Conservation (phyloP, 2,797 vertebrate species). For the Acrossocheilus fasciatus region DNA sequence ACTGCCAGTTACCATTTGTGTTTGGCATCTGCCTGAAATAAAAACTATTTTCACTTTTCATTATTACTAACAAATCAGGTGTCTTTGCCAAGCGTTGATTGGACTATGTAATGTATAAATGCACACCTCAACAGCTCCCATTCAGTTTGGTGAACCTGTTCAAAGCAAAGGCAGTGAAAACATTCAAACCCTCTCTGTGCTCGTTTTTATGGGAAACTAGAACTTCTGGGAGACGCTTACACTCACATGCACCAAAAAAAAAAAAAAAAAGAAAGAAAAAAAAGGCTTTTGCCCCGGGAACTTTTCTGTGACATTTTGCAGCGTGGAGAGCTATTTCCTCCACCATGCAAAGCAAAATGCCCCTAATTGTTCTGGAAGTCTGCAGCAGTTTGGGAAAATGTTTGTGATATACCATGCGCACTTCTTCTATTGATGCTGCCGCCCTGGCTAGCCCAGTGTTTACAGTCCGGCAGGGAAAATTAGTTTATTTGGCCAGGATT, state of each 20-base stretch:
- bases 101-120: not conserved
- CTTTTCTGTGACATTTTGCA: slow-evolving; percentile 87
- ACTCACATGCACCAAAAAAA: slow-evolving; percentile 72
- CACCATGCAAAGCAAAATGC: slow-evolving; percentile 82
- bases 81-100: not conserved
- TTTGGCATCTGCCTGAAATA: not conserved
- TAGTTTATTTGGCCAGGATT: slow-evolving; percentile 81
- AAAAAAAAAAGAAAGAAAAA: slow-evolving; percentile 66
- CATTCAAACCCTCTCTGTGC: slow-evolving; percentile 34
- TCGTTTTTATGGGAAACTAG: slow-evolving; percentile 56
- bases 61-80: not conserved
- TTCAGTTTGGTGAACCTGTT: slow-evolving; percentile 11
- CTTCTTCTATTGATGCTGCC: slow-evolving; percentile 75
- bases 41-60: not conserved
- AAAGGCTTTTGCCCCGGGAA: slow-evolving; percentile 78
- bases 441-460: slow-evolving; percentile 81
- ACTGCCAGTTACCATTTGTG: slow-evolving; percentile 28
- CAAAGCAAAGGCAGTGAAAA: slow-evolving; percentile 8
- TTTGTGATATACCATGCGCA: slow-evolving; percentile 83
- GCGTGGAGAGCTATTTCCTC: slow-evolving; percentile 89
- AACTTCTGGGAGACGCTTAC: slow-evolving; percentile 64
- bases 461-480: slow-evolving; percentile 83
- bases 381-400: slow-evolving; percentile 84
- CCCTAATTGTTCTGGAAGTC: slow-evolving; percentile 88
- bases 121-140: not conserved